Evolutionary conservation across 2,113 vertebrate species (phyloP).

Genomic region (Galemys pyrenaicus): DNA sequence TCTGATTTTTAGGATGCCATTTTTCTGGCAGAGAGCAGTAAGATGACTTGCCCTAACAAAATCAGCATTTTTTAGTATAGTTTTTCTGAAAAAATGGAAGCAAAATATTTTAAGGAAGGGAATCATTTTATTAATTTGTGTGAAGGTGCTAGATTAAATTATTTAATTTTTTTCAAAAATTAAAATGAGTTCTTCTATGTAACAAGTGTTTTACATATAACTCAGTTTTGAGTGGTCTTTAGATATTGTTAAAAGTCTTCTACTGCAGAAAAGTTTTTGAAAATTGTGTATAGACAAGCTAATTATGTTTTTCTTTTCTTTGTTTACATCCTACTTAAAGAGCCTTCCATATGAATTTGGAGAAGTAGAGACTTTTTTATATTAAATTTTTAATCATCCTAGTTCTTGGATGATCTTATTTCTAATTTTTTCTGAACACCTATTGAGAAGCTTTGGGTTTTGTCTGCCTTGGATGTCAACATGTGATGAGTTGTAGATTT

Average conservation of each 20-base stretch:
- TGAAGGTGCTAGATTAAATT: not conserved
- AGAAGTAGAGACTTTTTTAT: not conserved
- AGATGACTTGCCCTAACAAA: not conserved
- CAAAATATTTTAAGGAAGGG: not conserved
- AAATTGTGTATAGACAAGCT: not conserved
- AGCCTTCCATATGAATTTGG: not conserved
- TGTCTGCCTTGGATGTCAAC: not conserved
- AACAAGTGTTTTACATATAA: not conserved
- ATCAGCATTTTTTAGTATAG: not conserved
- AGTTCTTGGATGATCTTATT: not conserved
- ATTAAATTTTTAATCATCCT: not conserved
- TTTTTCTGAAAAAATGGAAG: not conserved
- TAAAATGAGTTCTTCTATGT: not conserved
- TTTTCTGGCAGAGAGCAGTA: not conserved
- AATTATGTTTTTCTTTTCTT: not conserved
- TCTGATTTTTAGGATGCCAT: not conserved
- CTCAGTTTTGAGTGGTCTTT: not conserved
- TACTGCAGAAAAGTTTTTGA: not conserved
- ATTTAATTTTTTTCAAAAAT: not conserved
- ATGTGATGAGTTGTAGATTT: not conserved
- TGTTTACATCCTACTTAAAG: not conserved
- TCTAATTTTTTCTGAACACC: not conserved
- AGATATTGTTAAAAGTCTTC: not conserved
- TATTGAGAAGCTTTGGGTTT: not conserved
- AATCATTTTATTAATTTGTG: not conserved